Conservation (phyloP, 2,113 vertebrate species). For the Potamarius usumacintae region DNA sequence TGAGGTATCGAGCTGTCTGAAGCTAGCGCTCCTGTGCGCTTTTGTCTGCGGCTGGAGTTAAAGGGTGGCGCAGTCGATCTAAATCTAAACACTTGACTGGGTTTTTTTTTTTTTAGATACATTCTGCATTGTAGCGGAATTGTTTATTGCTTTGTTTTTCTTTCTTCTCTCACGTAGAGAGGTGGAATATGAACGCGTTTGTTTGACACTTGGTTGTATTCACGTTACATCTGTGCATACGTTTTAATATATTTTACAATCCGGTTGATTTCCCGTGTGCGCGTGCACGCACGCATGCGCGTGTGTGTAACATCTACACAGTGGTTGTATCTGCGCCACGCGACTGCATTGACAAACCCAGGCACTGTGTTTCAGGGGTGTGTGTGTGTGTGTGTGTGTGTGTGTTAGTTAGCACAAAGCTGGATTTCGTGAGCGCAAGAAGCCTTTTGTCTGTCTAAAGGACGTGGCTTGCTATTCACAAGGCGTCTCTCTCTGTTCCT, state of each 20-base stretch:
- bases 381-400: slow-evolving; percentile 1
- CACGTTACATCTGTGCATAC: neutral
- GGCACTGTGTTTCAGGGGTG: slow-evolving; percentile 55
- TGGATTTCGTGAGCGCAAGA: slow-evolving; percentile 64
- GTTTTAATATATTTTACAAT: neutral
- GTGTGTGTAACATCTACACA: neutral
- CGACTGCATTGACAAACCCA: slow-evolving; percentile 40
- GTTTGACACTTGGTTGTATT: neutral
- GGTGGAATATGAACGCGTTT: neutral
- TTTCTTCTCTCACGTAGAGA: neutral
- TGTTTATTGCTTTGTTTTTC: neutral
- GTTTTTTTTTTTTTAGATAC: no score
- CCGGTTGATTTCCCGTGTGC: no score
- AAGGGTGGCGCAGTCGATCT: slow-evolving; percentile 45
- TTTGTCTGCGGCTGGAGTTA: slow-evolving; percentile 52
- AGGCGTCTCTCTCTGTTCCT: slow-evolving; percentile 35
- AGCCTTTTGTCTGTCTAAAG: slow-evolving; percentile 65
- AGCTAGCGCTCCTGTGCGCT: slow-evolving; percentile 34
- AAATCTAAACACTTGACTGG: neutral
- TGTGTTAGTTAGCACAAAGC: slow-evolving; percentile 73
- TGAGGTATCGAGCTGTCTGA: no score
- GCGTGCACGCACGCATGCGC: neutral
- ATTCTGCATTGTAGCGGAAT: no score
- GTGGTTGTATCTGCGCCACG: slow-evolving; percentile 39
- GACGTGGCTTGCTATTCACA: slow-evolving; percentile 18